Evolutionary conservation across 2,888 invertebrate species (phyloP).

Genomic region (Griposia aprilina): DNA sequence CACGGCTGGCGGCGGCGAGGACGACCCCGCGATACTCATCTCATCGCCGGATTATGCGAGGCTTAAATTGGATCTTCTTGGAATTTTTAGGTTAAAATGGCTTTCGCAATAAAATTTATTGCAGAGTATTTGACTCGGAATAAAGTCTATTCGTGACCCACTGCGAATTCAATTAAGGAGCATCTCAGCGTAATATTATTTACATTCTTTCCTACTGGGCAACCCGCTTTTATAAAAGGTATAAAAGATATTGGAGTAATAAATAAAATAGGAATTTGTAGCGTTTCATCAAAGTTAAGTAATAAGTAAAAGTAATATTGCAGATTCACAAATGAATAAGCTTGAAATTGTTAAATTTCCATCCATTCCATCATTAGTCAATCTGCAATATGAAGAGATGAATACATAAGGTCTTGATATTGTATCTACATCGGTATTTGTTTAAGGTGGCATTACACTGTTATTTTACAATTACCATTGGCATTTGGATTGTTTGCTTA

Average conservation of each 20-base stretch:
- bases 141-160: constrained; percentile 83
- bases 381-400: no score
- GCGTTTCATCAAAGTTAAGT: constrained; percentile 58
- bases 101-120: constrained; percentile 86
- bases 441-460: constrained; percentile 30
- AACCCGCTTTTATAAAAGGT: constrained; percentile 70
- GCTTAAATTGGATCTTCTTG: constrained; percentile 87
- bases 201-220: constrained; percentile 74
- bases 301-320: constrained; percentile 55
- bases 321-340: constrained; percentile 45
- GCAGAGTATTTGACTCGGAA: constrained; percentile 83
- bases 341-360: constrained; percentile 26
- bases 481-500: constrained; percentile 67
- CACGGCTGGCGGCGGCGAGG: constrained; percentile 63
- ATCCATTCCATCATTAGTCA: no score
- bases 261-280: constrained; percentile 65
- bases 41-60: constrained; percentile 83
- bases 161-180: constrained; percentile 83
- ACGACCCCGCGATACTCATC: constrained; percentile 81
- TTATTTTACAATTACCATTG: constrained; percentile 53
- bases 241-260: constrained; percentile 69
- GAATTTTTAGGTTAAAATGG: constrained; percentile 86
- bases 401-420: constrained; percentile 35
- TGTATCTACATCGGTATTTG: constrained; percentile 19
- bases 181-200: constrained; percentile 81